Base-by-base conservation (phyloP, 2,888 invertebrate species). In the Hoplodrina blanda region DNA sequence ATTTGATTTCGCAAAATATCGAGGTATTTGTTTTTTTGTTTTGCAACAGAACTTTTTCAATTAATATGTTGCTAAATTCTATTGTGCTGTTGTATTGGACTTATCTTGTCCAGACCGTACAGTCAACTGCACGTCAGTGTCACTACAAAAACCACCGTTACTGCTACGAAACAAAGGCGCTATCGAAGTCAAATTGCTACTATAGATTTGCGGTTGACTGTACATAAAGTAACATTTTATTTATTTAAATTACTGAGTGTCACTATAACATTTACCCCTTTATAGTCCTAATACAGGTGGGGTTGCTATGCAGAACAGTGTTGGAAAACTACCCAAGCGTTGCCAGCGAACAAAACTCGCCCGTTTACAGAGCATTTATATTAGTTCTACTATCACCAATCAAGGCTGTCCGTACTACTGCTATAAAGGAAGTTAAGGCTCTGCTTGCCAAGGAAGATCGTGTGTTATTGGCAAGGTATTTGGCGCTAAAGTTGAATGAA, bases 301-400 rank as follows among this genome's bases (percentile, higher is more conserved):
- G 98, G 93, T 95, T 97, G 85, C 96, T 98, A 84, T 97, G 98
- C 88, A 97, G 98, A 91, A 96, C 96, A 76, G 95, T 98, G 53
- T 93, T 98, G 60, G 96, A 97, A 73, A 97, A 97, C 81, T 98
- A 98, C 94, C 96, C 96, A 15, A 96, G 96, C 82, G 97, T 97
- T 90, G 92, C 98, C 79, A 97, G 96, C 81, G 97, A 97, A 20
- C 96, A 96, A 82, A 92, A 97, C 20, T 97, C 96, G 4, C 97
- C 98, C 0, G 92, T 98, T 60, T 97, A 97, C 88, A 97, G 97
- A 84, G 98, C 98, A 0, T 94, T 99, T 41, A 94, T 98, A 60
- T 96, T 97, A 78, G 97, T 97, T 65, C 93, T 98, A 33, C 97
- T 97, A 15, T 97, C 97, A 3, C 96, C 97, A 2, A 96, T 97